Conservation (phyloP, 1,140 invertebrate genomes). For the Drosophila sulfurigaster region DNA sequence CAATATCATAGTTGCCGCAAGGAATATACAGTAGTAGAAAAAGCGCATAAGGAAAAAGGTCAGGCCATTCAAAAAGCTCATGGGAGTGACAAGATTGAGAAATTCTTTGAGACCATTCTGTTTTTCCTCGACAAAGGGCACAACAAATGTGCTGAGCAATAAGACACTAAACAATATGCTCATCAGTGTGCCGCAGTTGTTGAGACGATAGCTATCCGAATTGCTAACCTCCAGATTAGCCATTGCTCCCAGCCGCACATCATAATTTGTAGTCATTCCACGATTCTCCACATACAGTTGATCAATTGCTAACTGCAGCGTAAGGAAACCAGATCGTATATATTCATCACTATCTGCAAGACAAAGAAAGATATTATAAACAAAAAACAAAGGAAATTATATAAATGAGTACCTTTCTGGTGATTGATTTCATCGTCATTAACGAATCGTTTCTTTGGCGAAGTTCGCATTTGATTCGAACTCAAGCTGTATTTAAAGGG, state of each 20-base stretch:
- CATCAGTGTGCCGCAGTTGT: constrained; percentile 64
- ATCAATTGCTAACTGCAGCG: constrained; percentile 68
- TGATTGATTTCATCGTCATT: constrained; percentile 73
- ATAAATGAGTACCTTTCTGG: constrained; percentile 54
- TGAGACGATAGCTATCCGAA: constrained; percentile 61
- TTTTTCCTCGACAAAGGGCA: constrained; percentile 83
- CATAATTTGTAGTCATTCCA: constrained; percentile 36
- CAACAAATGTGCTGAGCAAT: constrained; percentile 73
- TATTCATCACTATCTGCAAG: constrained; percentile 74
- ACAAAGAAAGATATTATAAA: constrained; percentile 10
- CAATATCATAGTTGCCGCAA: constrained; percentile 43
- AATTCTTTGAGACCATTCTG: constrained; percentile 81
- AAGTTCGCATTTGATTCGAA: constrained; percentile 62
- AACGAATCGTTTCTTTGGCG: constrained; percentile 71
- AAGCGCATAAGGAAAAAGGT: constrained; percentile 77
- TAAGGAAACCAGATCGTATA: constrained; percentile 67
- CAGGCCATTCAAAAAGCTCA: constrained; percentile 79
- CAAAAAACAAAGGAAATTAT: not conserved
- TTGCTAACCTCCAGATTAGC: constrained; percentile 58
- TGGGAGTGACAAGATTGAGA: constrained; percentile 75
- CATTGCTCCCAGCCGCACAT: constrained; percentile 64
- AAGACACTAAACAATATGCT: constrained; percentile 66
- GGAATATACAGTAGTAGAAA: constrained; percentile 52
- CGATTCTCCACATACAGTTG: constrained; percentile 64
- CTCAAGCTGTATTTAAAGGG: constrained; percentile 62